Base-by-base conservation (phyloP, 1,140 invertebrate species). In the Sogatella furcifera region DNA sequence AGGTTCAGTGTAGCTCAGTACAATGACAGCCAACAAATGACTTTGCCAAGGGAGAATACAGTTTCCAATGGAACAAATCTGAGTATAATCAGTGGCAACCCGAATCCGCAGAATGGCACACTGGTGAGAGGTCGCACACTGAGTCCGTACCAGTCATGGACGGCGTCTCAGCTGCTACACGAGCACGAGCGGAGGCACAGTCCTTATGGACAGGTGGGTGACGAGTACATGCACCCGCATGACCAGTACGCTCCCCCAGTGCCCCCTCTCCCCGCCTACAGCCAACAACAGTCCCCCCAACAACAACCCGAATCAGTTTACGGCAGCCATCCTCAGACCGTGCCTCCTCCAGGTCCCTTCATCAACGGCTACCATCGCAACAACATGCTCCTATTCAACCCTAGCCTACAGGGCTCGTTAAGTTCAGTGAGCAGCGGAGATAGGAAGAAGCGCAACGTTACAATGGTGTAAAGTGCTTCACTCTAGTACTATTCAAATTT, bases 161-260 rank as follows among this genome's bases (percentile, higher is more conserved):
- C 77, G 24, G 80, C 80, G 5, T 79, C 76, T 10, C 78, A 81
- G 67, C 68, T 83, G 9, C 68, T 83, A 3, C 77, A 79, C 64
- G 80, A 81, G 67, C 81, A 83, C 62, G 80, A 83, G 66, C 72
- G 77, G 24, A 70, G 80, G 38, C 75, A 75, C 42, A 79, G 77
- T 63, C 78, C 79, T 0, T 67, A 68, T 24, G 68, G 66, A 11
- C 68, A 69, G 34, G 62, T 68, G 1, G 68, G 64, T 10, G 68
- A 68, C 21, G 63, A 66, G 22, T 60, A 62, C 38, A 14, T 44
- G n/a, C 59, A 61, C n/a, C 65, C 65, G 10, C 62, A 66, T 19
- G 55, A 60, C 34, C 57, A 63, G 34, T 65, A 66, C 21, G 31
- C 63, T 17, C 64, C 69, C n/a, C 66, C 66, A 13, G 65, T 66